phyloP scores from a whole-genome alignment of 2,888 invertebrate species.

The Brachyptera putata region DNA sequence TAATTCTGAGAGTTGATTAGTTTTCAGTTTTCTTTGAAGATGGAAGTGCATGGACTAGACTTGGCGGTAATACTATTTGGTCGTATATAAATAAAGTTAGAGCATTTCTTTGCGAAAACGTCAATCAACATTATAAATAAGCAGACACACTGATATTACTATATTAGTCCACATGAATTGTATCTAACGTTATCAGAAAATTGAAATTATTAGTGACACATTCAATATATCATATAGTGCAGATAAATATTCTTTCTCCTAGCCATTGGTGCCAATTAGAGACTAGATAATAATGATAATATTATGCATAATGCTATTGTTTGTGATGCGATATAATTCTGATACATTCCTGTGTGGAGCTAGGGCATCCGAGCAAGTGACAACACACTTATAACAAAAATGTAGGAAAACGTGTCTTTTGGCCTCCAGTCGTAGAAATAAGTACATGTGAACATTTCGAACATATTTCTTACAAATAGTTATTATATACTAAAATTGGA shows the following conservation, averaged over 20 bases:
- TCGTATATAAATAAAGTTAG: slow-evolving; percentile 6
- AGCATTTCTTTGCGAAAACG: not conserved
- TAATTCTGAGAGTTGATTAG: too few relatives aligned
- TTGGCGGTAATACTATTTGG: slow-evolving; percentile 8
- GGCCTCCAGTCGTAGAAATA: not conserved
- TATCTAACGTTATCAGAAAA: too few relatives aligned
- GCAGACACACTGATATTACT: slow-evolving; percentile 1
- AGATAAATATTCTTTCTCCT: too few relatives aligned
- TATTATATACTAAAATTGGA: not conserved
- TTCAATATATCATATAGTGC: too few relatives aligned
- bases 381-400: not conserved
- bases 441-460: not conserved
- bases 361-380: not conserved
- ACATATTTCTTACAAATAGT: too few relatives aligned
- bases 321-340: slow-evolving; percentile 5
- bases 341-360: slow-evolving; percentile 12
- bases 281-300: too few relatives aligned
- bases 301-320: too few relatives aligned
- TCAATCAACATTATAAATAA: slow-evolving; percentile 11
- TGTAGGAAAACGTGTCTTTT: not conserved
- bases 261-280: too few relatives aligned
- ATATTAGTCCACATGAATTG: too few relatives aligned
- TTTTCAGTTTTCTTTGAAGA: not conserved
- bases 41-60: slow-evolving; percentile 16
- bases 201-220: too few relatives aligned